Conservation (phyloP, 2,113 vertebrate genomes). For the Lontra canadensis region DNA sequence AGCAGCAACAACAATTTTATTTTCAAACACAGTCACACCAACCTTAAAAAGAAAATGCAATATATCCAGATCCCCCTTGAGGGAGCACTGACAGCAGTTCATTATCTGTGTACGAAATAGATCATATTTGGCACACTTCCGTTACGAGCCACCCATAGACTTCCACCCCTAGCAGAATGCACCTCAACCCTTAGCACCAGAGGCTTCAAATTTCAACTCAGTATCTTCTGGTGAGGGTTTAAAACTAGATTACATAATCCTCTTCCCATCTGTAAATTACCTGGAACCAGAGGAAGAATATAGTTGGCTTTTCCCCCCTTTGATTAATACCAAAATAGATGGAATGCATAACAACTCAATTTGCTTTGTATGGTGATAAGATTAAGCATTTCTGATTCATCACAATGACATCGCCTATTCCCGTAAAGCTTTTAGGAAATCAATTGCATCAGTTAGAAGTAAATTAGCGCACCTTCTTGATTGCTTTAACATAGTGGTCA, state of each 20-base stretch:
- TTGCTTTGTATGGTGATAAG: constrained; percentile 51
- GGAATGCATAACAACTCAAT: constrained; percentile 44
- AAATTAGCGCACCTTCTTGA: constrained; percentile 67
- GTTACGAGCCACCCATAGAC: neutral
- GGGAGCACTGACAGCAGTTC: constrained; percentile 46
- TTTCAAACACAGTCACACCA: constrained; percentile 60
- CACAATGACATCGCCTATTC: constrained; percentile 27
- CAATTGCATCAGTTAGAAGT: constrained; percentile 60
- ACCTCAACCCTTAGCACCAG: constrained; percentile 54
- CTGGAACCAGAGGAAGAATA: constrained; percentile 34
- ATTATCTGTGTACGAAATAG: constrained; percentile 40
- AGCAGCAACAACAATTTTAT: constrained; percentile 55
- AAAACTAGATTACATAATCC: neutral
- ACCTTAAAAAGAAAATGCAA: constrained; percentile 50
- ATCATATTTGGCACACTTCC: constrained; percentile 54
- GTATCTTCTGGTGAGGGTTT: constrained; percentile 59
- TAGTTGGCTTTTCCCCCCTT: neutral
- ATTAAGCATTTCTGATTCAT: constrained; percentile 61
- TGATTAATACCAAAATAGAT: constrained; percentile 24
- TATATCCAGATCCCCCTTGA: constrained; percentile 56
- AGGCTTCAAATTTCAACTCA: constrained; percentile 54
- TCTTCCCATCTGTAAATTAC: constrained; percentile 37
- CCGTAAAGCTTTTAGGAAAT: constrained; percentile 64
- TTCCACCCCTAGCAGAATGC: constrained; percentile 40
- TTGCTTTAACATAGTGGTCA: constrained; percentile 59